Evolutionary conservation across 1,140 invertebrate species (phyloP), one percentile per base, ranked within the genome.

Genomic region (Neuroterus valhalla): DNA sequence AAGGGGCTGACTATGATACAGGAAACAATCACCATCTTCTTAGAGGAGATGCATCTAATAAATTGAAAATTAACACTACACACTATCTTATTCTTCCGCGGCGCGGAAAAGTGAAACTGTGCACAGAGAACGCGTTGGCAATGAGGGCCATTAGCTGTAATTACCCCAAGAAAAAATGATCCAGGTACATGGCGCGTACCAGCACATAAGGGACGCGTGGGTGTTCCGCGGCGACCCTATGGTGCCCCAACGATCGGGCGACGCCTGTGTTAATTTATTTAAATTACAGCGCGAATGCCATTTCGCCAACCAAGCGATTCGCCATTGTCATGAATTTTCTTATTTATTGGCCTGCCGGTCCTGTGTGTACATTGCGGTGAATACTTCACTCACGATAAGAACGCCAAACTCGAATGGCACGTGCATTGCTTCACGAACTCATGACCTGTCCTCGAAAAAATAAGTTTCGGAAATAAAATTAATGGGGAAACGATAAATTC

Each of bases 241-340:
- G 55, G 42, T 62, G 42, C 46, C 75, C 72, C 71, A 42, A 70
- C 68, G 76, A 75, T 72, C 78, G 70, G 76, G 76, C 81, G 82
- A 75, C 76, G 78, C 78, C 74, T 77, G 82, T 76, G 80, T 87
- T 87, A 88, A 88, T 87, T 88, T 87, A 87, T 88, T 88, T 85
- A 87, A 88, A 88, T 86, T 86, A 81, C 83, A 82, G 68, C 75
- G 77, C 81, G 74, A 82, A 82, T 86, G 81, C 81, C 84, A 81
- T 83, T 74, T 78, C 80, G 66, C 73, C 67, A 75, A 66, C 72
- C 70, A 55, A 48, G 62, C 84, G 84, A 83, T 78, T 81, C 82
- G 73, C 84, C 81, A 87, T 87, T 86, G 84, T 86, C 82, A 76
- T 78, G 78, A 78, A 85, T 86, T 84, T 83, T 77, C 80, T 87